phyloP scores from a whole-genome alignment of 2,113 vertebrate species.

The Thryonomys swinderianus region DNA sequence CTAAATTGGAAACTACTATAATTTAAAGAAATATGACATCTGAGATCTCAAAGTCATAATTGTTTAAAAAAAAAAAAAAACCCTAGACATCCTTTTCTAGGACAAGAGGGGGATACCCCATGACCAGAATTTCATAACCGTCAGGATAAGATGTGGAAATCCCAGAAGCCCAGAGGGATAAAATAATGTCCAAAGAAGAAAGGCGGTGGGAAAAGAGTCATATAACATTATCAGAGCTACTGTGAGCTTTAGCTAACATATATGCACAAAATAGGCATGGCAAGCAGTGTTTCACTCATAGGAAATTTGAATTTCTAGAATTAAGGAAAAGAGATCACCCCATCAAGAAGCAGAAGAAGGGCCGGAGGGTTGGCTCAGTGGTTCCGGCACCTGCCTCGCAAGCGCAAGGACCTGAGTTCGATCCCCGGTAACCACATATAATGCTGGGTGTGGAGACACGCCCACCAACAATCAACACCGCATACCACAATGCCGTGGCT shows the following conservation, averaged over 20 bases:
- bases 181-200: background rate
- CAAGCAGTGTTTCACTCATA: background rate
- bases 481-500: no score
- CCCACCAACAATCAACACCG: no score
- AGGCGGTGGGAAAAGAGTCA: background rate
- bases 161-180: background rate
- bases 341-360: conserved; percentile 22
- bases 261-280: conserved; percentile 13
- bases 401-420: no score
- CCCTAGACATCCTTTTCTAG: background rate
- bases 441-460: no score
- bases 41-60: conserved; percentile 4
- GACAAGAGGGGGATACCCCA: background rate
- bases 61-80: background rate
- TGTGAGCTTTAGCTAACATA: background rate
- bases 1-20: background rate
- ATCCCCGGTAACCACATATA: no score
- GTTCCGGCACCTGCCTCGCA: no score
- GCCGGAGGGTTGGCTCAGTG: no score
- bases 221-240: background rate
- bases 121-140: background rate
- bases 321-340: background rate
- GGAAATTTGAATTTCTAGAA: background rate
- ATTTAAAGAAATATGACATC: conserved; percentile 19
- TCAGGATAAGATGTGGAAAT: background rate